A percentile compares a stretch with the other conserved stretches of the same genome.
Evolutionary conservation across 2,113 vertebrate genomes (phyloP).

Genomic region (Fukomys damarensis): DNA sequence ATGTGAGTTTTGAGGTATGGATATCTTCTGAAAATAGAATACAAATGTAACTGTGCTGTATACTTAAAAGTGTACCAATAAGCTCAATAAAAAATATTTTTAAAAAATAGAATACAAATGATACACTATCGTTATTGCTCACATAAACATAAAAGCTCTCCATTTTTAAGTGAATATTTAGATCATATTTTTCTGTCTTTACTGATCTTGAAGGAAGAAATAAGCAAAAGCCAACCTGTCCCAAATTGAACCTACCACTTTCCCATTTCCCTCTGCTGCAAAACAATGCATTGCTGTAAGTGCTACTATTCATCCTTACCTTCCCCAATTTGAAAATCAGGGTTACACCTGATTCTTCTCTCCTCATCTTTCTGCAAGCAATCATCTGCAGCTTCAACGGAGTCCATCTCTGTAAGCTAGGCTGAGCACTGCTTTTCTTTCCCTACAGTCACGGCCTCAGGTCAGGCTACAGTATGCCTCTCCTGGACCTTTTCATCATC

Average conservation of each 20-base stretch:
- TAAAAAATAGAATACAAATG: background rate
- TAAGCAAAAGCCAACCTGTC: background rate
- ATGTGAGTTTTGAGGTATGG: background rate
- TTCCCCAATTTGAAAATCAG: background rate
- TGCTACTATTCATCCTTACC: background rate
- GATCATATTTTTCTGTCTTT: background rate
- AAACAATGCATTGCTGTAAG: background rate
- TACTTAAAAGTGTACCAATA: too few species aligned
- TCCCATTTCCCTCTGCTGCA: background rate
- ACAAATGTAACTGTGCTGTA: too few species aligned
- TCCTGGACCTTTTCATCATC: background rate
- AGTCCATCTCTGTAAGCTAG: background rate
- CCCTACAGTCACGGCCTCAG: background rate
- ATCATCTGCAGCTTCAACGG: background rate
- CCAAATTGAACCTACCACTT: background rate
- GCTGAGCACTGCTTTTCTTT: background rate
- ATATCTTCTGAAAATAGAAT: slow-evolving; percentile 47
- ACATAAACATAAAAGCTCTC: background rate
- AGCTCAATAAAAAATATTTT: too few species aligned
- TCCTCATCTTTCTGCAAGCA: background rate
- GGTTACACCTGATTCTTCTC: background rate
- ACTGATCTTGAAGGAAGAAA: background rate
- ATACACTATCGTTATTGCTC: background rate
- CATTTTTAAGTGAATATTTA: background rate
- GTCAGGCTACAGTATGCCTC: background rate